A percentile compares a stretch with the other conserved stretches of the same genome.
Conservation (phyloP, 2,113 vertebrate genomes). For the Tautogolabrus adspersus region DNA sequence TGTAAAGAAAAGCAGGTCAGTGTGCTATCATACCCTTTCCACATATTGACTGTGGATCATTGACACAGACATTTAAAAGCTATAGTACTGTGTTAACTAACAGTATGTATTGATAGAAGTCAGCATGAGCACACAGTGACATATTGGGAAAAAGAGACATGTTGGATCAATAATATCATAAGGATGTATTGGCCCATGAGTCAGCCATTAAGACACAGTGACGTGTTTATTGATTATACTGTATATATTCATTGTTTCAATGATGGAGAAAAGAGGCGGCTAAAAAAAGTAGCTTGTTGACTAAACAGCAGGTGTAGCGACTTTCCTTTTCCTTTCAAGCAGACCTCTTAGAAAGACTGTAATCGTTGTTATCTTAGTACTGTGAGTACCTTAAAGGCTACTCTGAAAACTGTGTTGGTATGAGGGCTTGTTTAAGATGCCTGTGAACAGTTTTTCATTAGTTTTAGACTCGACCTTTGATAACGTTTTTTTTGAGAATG, state of each 20-base stretch:
- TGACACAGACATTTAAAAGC: background rate
- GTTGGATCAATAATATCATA: background rate
- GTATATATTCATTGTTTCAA: background rate
- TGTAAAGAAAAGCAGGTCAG: background rate
- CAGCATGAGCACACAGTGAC: background rate
- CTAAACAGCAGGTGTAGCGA: background rate
- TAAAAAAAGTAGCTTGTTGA: background rate
- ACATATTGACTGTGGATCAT: background rate
- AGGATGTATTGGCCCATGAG: background rate
- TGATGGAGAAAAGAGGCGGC: background rate
- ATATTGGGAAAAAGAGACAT: conserved; percentile 7
- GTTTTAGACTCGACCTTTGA: background rate
- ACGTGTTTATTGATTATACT: no score
- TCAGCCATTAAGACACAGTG: background rate
- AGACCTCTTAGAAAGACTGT: background rate
- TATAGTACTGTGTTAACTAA: background rate
- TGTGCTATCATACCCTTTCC: background rate
- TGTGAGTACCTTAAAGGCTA: background rate
- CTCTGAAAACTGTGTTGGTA: background rate
- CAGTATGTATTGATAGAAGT: background rate
- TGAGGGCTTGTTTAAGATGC: background rate
- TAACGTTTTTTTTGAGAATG: background rate
- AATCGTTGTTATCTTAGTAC: background rate
- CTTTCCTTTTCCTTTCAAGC: background rate
- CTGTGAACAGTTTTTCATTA: background rate